A percentile compares a stretch with the other conserved stretches of the same genome.
phyloP scores from a whole-genome alignment of 2,113 vertebrate species.

The Phrynosoma platyrhinos region DNA sequence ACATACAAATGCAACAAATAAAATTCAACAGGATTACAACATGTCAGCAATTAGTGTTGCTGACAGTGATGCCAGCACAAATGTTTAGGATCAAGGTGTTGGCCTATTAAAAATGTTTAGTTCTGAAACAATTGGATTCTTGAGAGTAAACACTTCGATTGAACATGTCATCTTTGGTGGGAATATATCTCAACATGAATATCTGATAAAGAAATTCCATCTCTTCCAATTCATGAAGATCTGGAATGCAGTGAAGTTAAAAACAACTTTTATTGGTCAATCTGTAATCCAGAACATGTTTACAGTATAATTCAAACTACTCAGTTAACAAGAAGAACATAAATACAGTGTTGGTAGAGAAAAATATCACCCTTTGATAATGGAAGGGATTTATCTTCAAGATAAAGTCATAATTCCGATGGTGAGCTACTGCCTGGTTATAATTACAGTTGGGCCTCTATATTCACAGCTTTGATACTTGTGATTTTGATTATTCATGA shows the following conservation, averaged over 20 bases:
- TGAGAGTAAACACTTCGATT: constrained; percentile 22
- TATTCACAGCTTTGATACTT: too few relatives aligned
- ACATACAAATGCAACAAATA: background rate
- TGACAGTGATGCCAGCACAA: constrained; percentile 4
- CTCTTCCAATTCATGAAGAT: background rate
- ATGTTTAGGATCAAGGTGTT: constrained; percentile 15
- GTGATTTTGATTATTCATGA: too few relatives aligned
- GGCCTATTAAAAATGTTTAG: background rate
- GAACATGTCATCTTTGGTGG: background rate
- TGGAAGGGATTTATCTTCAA: constrained; percentile 22
- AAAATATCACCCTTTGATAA: constrained; percentile 5
- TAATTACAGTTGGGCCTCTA: background rate
- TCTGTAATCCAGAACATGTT: constrained; percentile 24
- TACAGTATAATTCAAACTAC: constrained; percentile 32
- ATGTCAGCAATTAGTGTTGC: background rate
- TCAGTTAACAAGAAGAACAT: constrained; percentile 24
- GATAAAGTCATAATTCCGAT: constrained; percentile 26
- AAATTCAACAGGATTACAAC: background rate
- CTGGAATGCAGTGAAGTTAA: constrained; percentile 29
- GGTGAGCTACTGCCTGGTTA: background rate
- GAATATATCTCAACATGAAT: constrained; percentile 31
- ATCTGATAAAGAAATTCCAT: constrained; percentile 13
- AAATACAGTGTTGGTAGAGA: constrained; percentile 32
- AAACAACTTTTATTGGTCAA: constrained; percentile 26
- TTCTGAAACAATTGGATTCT: constrained; percentile 46